Evolutionary conservation across 30 jellyfish, hydroid and myxozoan genomes (phyloP).

Genomic region (Aurelia aurita): DNA sequence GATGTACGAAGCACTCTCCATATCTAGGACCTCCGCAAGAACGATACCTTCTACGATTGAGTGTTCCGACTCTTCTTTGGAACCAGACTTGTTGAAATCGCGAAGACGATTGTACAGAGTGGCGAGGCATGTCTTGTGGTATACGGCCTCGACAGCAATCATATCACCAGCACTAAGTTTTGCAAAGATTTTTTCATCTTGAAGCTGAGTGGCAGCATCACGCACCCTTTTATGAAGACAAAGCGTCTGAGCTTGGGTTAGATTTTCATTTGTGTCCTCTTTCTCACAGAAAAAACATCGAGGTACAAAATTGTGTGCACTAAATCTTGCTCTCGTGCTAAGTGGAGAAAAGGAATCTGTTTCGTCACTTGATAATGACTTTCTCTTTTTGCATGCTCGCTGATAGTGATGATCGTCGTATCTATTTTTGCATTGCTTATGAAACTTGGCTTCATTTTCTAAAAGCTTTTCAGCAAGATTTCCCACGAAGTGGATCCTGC

Average conservation of each 20-base stretch:
- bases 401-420: slow-evolving; percentile 23
- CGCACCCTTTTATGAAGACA: slow-evolving; percentile 25
- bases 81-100: not conserved
- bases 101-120: slow-evolving; percentile 19
- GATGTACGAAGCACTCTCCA: too few species aligned
- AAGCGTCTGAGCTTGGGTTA: slow-evolving; percentile 18
- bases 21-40: slow-evolving; percentile 17
- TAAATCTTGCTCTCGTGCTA: slow-evolving; percentile 11
- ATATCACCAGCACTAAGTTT: slow-evolving; percentile 13
- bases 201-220: slow-evolving; percentile 4
- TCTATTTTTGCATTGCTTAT: slow-evolving; percentile 11
- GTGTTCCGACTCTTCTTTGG: slow-evolving; percentile 3
- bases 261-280: not conserved
- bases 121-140: slow-evolving; percentile 13
- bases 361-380: not conserved
- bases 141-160: slow-evolving; percentile 23
- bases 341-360: not conserved
- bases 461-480: not conserved
- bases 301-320: not conserved
- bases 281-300: not conserved
- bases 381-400: slow-evolving; percentile 7
- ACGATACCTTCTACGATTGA: slow-evolving; percentile 10
- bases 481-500: not conserved
- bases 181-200: slow-evolving; percentile 11
- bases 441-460: slow-evolving; percentile 10